Evolutionary conservation across 2,797 vertebrate species (phyloP), one percentile per base, ranked within the genome.

Genomic region (Toxotes lorentzi): DNA sequence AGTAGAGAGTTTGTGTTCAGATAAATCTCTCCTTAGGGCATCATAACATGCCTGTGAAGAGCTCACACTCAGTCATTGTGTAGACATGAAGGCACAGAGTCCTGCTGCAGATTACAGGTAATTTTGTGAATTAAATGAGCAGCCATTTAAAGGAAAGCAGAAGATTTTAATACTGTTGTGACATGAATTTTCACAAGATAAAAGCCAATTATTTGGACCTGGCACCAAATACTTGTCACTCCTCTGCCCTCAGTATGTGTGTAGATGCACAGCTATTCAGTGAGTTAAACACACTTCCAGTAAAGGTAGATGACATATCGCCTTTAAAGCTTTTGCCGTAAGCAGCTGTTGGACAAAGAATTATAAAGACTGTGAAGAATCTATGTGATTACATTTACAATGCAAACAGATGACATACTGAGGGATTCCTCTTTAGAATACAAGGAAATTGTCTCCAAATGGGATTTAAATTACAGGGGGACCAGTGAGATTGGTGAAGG

Each of bases 21-120:
- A 72, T 82, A 63, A 78, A 72, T 60, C 59, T 79, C 59, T 77
- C 81, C 81, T 85, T 40, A 0, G 77, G 86, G 77, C 85, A 41
- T 53, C 73, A 43, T 21, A 35, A 79, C 70, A 35, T 6, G 78
- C 21, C 66, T 13, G 53, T 43, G 67, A 79, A 59, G 63, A 53
- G 57, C 70, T 70, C 61, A 17, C 58, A 19, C 68, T 70, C 66
- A 62, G 50, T 60, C 51, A 48, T 21, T 41, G 53, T 7, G 50
- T 5, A 5, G 35, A 43, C 43, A 6, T 34, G 64, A 38, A 54
- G 27, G 21, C 19, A 7, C 34, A 17, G 48, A 53, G 17, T 12
- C 70, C 58, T 11, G 51, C 2, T 57, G 7, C 8, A 56, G 60
- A 65, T 69, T 61, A 17, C 24, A 58, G 63, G 58, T 79, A 47